Base-by-base conservation (phyloP, 2,113 vertebrate species). In the Cryptomyrus ogoouensis region DNA sequence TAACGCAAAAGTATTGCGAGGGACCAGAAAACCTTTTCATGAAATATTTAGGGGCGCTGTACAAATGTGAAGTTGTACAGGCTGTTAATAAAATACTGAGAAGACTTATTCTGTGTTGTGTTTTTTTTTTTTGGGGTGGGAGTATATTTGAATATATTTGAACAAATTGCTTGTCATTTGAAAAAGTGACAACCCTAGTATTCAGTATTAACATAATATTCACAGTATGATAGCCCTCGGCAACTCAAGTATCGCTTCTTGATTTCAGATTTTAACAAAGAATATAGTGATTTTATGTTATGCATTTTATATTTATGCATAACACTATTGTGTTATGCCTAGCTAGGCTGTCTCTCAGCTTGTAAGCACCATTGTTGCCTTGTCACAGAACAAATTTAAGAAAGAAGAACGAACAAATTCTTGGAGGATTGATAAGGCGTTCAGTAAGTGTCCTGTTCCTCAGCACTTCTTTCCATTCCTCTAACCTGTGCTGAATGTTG, bases 361-460 rank as follows among this genome's bases (percentile, higher is more conserved):
- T 12, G 19, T 47, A 46, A 46, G 83, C 39, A 46, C 83, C 39
- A 21, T 35, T 89, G n/a, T 49, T 24, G 46, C 15, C 42, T 19
- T 62, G 2, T 5, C 21, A 5, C 93, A 98, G 97, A 97, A 96
- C 93, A 98, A 98, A 94, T 97, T 97, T 95, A 97, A 96, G 92
- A 96, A 95, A 86, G 97, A 98, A 91, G 97, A 97, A 92, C 96
- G 94, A 94, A 31, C 93, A 90, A 97, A 97, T 93, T 95, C 96
- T 87, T 97, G 97, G 97, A 95, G 97, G 94, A 96, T 98, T 94
- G 97, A 98, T 92, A 97, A 97, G 95, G 97, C 97, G 87, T 97
- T 98, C 91, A 96, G 97, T 98, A 95, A 97, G 97, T 92, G 24
- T 58, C 21, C 84, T 87, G 24, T 15, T n/a, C 86, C 27, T 10